A percentile compares a stretch with the other conserved stretches of the same genome.
Conservation (phyloP, 2,113 vertebrate species). For the Ciconia maguari region DNA sequence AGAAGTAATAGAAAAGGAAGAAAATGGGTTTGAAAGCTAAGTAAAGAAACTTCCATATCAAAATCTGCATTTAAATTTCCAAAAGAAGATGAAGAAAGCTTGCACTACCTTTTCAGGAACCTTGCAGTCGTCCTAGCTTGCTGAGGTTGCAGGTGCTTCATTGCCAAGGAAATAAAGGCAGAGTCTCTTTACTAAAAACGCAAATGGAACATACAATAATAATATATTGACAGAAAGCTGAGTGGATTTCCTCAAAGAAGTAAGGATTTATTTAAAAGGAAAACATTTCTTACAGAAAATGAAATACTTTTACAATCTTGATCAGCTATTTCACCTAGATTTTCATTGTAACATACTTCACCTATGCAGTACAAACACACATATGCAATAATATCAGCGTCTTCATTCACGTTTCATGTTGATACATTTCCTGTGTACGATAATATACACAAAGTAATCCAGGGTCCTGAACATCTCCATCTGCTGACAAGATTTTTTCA, state of each 20-base stretch:
- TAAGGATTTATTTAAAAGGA: background rate
- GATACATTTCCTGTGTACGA: fast-evolving
- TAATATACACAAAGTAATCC: background rate
- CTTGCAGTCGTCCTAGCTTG: fast-evolving
- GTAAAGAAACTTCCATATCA: background rate
- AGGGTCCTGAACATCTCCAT: background rate
- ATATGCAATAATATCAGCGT: background rate
- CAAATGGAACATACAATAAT: background rate
- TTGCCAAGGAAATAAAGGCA: background rate
- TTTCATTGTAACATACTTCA: background rate
- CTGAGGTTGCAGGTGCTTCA: background rate
- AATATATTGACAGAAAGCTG: background rate
- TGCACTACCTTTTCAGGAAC: background rate
- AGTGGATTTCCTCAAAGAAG: background rate
- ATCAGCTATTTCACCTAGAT: background rate
- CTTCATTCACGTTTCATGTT: fast-evolving
- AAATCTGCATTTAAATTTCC: background rate
- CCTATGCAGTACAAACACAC: background rate
- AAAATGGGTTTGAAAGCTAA: background rate
- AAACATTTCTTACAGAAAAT: background rate
- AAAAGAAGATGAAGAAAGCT: background rate
- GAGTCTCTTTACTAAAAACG: background rate
- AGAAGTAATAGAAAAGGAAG: background rate
- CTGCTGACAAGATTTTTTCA: background rate
- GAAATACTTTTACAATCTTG: background rate